Evolutionary conservation across 2,113 vertebrate species (phyloP).

Genomic region (Trogon surrucura): DNA sequence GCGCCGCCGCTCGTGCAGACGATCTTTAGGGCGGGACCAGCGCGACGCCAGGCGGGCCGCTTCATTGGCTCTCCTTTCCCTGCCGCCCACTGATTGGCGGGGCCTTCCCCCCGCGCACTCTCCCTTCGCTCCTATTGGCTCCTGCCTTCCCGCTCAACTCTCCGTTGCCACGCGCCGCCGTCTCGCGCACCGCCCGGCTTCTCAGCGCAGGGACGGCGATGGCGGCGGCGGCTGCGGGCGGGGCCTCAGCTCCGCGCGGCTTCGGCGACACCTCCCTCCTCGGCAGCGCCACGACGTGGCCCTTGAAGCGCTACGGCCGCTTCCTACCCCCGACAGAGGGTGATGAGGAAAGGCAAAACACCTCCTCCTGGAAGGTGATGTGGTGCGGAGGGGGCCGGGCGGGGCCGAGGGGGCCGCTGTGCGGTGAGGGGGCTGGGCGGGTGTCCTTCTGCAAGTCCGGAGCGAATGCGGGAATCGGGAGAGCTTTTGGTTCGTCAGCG

Average conservation of each 20-base stretch:
- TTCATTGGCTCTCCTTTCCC: background rate
- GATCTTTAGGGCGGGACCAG: rapidly evolving
- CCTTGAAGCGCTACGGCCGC: constrained; percentile 82
- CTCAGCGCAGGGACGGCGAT: rapidly evolving
- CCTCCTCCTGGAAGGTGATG: constrained; percentile 81
- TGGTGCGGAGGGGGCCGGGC: rapidly evolving
- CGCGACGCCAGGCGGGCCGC: rapidly evolving
- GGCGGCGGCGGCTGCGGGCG: background rate
- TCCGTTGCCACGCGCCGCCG: background rate
- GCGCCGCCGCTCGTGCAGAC: rapidly evolving
- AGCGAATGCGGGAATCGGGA: background rate
- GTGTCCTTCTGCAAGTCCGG: background rate
- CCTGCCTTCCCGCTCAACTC: background rate
- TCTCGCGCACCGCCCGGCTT: rapidly evolving
- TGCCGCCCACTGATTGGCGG: background rate
- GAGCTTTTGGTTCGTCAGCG: background rate
- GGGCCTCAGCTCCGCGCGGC: rapidly evolving
- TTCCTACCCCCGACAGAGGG: constrained; percentile 42
- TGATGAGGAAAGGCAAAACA: background rate
- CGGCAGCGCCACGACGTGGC: constrained; percentile 66
- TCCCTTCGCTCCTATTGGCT: constrained; percentile 15
- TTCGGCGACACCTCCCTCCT: background rate
- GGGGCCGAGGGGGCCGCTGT: background rate
- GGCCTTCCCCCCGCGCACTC: rapidly evolving
- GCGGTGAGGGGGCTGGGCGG: no score